These are phyloP conservation scores for human DNA, from an alignment of 2,113 vertebrate genomes.

Conservation along the genomic window GRCh38 chr6:2611001-2611500, in stretches of 20 bases:
- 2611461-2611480: not conserved
- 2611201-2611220: not conserved
- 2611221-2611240: not conserved
- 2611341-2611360: not conserved
- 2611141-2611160: not conserved
- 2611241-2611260: not conserved
- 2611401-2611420: not conserved
- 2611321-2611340: not conserved
- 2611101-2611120: not conserved
- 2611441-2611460: not conserved
- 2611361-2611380: not conserved
- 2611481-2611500: not conserved
- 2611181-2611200: not conserved
- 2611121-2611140: not conserved
- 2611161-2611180: not conserved
- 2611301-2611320: not conserved
- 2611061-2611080: not conserved
- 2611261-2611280: not conserved
- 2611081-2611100: not conserved
- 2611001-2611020: not conserved
- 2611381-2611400: not conserved
- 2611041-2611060: not conserved
- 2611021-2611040: not conserved
- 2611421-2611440: rapidly evolving
- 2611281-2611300: not conserved